Conservation (phyloP, 2,888 invertebrate species). For the Nemoura dubitans region DNA sequence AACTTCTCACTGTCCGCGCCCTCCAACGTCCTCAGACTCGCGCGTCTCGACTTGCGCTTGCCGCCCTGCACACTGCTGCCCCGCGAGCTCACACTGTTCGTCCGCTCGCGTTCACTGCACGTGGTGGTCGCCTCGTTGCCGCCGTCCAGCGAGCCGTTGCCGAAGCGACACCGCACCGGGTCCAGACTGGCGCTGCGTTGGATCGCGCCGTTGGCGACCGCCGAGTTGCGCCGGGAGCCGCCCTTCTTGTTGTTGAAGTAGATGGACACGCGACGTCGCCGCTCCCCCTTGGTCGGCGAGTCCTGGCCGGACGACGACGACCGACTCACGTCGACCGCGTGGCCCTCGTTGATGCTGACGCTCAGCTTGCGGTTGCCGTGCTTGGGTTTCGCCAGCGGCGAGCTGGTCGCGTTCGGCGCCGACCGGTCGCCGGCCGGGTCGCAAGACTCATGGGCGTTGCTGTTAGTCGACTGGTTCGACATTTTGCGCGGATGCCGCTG, state of each 20-base stretch:
- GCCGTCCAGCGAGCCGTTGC: slow-evolving; percentile 15
- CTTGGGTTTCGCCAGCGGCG: slow-evolving; percentile 31
- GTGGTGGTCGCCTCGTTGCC: slow-evolving; percentile 51
- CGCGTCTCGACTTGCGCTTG: slow-evolving; percentile 68
- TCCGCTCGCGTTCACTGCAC: slow-evolving; percentile 71
- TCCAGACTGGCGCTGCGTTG: slow-evolving; percentile 36
- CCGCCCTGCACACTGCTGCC: slow-evolving; percentile 67
- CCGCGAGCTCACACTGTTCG: slow-evolving; percentile 72
- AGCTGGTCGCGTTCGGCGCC: slow-evolving; percentile 35
- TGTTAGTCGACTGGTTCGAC: slow-evolving; percentile 46
- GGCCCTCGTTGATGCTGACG: slow-evolving; percentile 37
- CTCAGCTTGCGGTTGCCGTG: slow-evolving; percentile 39
- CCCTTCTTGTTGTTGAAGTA: slow-evolving; percentile 58
- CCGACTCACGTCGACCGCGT: slow-evolving; percentile 50
- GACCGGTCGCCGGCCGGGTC: neutral
- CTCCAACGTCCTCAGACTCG: slow-evolving; percentile 65
- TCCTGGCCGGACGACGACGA: slow-evolving; percentile 61
- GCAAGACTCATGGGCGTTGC: neutral
- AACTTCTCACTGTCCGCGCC: slow-evolving; percentile 62
- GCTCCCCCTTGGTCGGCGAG: slow-evolving; percentile 58
- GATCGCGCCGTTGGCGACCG: slow-evolving; percentile 20
- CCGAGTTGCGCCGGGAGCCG: neutral
- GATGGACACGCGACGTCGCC: slow-evolving; percentile 59
- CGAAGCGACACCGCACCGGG: slow-evolving; percentile 27
- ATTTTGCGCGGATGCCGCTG: slow-evolving; percentile 46